Evolutionary conservation across 64 coral and sea anemone genomes (phyloP), one percentile per base, ranked within the genome.

Genomic region (Dendrophyllia cribrosa): DNA sequence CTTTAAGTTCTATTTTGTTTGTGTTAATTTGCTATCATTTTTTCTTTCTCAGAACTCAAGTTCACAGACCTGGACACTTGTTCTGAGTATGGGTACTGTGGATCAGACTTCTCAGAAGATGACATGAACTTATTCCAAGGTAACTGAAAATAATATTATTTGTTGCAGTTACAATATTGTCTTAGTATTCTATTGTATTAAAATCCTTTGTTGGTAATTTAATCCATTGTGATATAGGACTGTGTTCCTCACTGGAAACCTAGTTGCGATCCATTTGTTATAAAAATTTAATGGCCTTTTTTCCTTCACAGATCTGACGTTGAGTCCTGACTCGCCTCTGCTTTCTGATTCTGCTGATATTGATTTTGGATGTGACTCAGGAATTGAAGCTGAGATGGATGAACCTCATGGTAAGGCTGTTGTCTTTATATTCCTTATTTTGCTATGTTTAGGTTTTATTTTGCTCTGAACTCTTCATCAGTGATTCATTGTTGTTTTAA

Each of bases 341-440:
- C 12, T 84, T 14, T 50, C 45, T 65, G 80, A 84, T 22, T 22
- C 80, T 51, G 80, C 61, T 52, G 91, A 94, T 11, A 58, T 96
- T 43, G 95, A 96, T 17, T 88, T 96, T 16, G 93, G 95, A 56
- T 96, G 87, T 90, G 95, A 96, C 51, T 96, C 95, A 56, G 95
- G 95, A 55, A 96, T 96, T 66, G 95, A 96, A 51, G 95, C 95
- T 17, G 95, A 96, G 52, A 91, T 96, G 75, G 91, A 96, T 91
- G 95, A 96, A 25, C n/a, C 61, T 22, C 80, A 91, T 70, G 95
- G 95, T 96, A 74, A 66, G 21, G 48, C 10, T 51, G 5, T 44
- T 51, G 14, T 44, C 9, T 69, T 43, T 48, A 13, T 52, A 44
- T 19, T 47, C 4, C 23, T 10, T 13, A 44, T 23, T 43, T 44